These are phyloP conservation scores for Pagrus major DNA, from an alignment of 2,113 vertebrate genomes.

Conservation along the genomic window DNA sequence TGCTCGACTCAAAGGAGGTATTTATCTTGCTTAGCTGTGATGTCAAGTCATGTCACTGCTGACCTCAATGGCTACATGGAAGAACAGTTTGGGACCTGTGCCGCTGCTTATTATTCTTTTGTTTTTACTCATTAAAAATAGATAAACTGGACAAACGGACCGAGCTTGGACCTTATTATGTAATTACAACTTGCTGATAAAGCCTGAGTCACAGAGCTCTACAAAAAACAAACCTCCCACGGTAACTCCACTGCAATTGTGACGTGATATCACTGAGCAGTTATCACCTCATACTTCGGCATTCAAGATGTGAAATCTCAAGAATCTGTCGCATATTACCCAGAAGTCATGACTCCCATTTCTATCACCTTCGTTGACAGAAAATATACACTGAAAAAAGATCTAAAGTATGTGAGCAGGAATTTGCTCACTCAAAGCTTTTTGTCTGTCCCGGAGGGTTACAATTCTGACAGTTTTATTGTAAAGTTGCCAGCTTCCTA, in stretches of 20 bases:
- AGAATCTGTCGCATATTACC: not conserved
- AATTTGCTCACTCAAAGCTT: not conserved
- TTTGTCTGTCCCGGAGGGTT: not conserved
- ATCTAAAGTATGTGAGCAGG: not conserved
- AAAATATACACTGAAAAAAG: not conserved
- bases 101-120: not conserved
- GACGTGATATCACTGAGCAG: not conserved
- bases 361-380: not conserved
- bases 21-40: constrained; percentile 26
- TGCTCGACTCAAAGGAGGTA: constrained; percentile 3
- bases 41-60: not conserved
- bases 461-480: not conserved
- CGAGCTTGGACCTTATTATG: not conserved
- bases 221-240: not conserved
- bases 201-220: not conserved
- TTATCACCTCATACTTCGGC: no score
- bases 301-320: not conserved
- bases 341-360: no score
- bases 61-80: not conserved
- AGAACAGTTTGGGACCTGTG: constrained; percentile 12
- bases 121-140: not conserved
- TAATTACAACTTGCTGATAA: constrained; percentile 11
- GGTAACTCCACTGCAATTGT: not conserved
- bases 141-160: not conserved
- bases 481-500: not conserved